phyloP scores from a whole-genome alignment of 2,888 invertebrate species.

The Fabriciana adippe region DNA sequence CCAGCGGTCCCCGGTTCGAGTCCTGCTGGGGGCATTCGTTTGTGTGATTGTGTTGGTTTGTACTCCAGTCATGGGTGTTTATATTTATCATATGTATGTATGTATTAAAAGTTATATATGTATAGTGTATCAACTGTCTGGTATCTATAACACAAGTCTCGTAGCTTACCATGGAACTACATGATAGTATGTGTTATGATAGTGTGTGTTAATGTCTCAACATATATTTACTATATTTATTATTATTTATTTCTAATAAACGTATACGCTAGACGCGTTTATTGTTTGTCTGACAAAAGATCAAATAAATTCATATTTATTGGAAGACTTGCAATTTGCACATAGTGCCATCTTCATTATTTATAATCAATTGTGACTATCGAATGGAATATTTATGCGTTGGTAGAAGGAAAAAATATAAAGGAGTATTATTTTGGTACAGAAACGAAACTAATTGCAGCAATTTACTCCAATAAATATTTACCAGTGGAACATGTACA shows the following conservation, averaged over 20 bases:
- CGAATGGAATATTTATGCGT: constrained; percentile 28
- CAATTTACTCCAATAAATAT: constrained; percentile 16
- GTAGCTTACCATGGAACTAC: no score
- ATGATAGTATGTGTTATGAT: no score
- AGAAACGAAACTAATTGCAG: constrained; percentile 3
- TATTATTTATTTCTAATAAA: constrained; percentile 1
- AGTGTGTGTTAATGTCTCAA: no score
- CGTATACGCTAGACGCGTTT: constrained; percentile 1
- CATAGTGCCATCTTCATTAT: constrained; percentile 27
- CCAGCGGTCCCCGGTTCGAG: no score
- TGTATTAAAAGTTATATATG: no score
- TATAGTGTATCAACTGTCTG: no score
- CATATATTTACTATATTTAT: background rate
- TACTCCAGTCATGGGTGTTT: no score
- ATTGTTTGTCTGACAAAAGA: constrained; percentile 23
- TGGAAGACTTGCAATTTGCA: constrained; percentile 31
- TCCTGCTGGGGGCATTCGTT: no score
- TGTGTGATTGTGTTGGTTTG: no score
- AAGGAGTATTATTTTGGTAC: background rate
- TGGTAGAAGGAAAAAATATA: constrained; percentile 16
- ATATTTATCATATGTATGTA: no score
- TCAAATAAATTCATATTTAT: constrained; percentile 28
- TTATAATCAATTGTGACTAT: constrained; percentile 30
- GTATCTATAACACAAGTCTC: no score
- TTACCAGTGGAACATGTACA: constrained; percentile 11